Evolutionary conservation across 2,888 invertebrate genomes (phyloP), one percentile per base, ranked within the genome.

Genomic region (Tachina lurida): DNA sequence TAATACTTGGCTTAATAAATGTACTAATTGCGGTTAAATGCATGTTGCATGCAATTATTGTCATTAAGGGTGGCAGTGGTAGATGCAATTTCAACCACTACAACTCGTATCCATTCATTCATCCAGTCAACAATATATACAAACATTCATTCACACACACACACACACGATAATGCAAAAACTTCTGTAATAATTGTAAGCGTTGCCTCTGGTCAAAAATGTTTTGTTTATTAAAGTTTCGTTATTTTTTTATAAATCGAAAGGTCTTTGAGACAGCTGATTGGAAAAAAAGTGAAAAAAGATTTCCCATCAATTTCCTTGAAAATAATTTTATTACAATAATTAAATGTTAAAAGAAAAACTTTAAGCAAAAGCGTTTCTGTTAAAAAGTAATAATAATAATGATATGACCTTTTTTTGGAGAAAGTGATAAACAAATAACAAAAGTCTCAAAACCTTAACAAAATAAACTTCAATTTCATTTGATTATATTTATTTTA

Each of bases 11-110:
- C 91, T 91, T 89, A 91, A 91, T 91, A 91, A 90, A 91, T 89
- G 90, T 90, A 91, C 91, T 91, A 91, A 91, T 91, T 91, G 91
- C 91, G 91, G 91, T 91, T 91, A 91, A 91, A 91, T 90, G 90
- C 90, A 89, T 89, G 90, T 91, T 87, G 87, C 87, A 87, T 88
- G 87, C 86, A 85, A 87, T 87, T 87, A 87, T 85, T 87, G 78
- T 80, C 82, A 83, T 85, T 86, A 87, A 86, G 88, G 87, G 87
- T 87, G 87, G 84, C 41, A 56, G 77, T 78, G 65, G 73, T 78
- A 67, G 77, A 76, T 85, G 82, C 70, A 78, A 60, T 73, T 60
- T 60, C 67, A 68, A 74, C 78, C 60, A 58, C 60, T 73, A 60
- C 58, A 47, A 49, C 47, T 56, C 41, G 39, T 63, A 60, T 49